A percentile compares a stretch with the other conserved stretches of the same genome.
phyloP scores from a whole-genome alignment of 1,140 invertebrate species.

The Ptiloglossa arizonensis region DNA sequence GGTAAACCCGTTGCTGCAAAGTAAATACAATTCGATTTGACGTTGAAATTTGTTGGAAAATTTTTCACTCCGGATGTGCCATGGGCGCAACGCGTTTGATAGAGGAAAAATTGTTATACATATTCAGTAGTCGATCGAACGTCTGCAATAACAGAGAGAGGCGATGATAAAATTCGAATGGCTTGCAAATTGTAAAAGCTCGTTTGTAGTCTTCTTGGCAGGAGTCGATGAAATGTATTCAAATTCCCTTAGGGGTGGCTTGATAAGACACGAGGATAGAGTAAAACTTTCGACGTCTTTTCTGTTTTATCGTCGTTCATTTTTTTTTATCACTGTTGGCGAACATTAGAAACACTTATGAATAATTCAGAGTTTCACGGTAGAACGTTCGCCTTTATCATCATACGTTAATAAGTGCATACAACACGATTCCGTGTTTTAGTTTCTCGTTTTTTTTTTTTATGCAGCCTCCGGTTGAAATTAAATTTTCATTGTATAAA shows the following conservation, averaged over 20 bases:
- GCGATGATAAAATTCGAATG: slow-evolving; percentile 14
- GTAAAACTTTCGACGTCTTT: not conserved
- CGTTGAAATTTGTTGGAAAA: not conserved
- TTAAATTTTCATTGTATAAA: not conserved
- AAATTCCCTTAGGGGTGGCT: not conserved
- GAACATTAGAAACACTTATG: slow-evolving; percentile 15
- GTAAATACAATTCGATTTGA: not conserved
- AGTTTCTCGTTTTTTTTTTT: not conserved
- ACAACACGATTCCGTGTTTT: not conserved
- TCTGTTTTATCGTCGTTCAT: slow-evolving; percentile 1
- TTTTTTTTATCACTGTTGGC: not conserved
- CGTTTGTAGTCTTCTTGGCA: not conserved
- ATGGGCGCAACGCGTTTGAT: not conserved
- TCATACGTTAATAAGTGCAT: slow-evolving; percentile 20
- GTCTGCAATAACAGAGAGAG: not conserved
- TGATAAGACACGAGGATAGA: slow-evolving; percentile 7
- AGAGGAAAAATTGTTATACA: not conserved
- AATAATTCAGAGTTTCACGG: slow-evolving; percentile 15
- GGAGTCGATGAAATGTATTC: slow-evolving; percentile 14
- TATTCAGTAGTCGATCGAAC: not conserved
- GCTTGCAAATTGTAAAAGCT: not conserved
- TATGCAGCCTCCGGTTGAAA: too few relatives aligned
- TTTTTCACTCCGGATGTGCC: not conserved
- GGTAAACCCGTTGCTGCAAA: too few relatives aligned
- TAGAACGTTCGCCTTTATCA: not conserved